A percentile compares a stretch with the other conserved stretches of the same genome.
phyloP scores from a whole-genome alignment of 2,113 vertebrate genomes.

The Orycteropus afer region DNA sequence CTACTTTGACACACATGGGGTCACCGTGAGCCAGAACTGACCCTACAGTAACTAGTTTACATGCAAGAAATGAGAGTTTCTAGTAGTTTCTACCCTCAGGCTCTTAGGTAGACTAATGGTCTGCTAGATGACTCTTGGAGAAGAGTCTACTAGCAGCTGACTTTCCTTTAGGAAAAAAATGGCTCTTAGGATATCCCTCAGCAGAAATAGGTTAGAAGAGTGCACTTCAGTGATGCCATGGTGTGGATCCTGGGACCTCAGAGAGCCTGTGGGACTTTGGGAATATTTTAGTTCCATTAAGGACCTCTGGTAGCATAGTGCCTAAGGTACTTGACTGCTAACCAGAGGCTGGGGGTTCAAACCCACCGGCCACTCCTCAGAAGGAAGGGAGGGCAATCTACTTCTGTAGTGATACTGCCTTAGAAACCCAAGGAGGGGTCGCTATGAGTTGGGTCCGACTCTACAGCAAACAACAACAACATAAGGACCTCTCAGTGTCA shows the following conservation, averaged over 20 bases:
- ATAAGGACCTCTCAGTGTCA: not conserved
- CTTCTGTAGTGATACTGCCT: no score
- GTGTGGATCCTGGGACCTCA: not conserved
- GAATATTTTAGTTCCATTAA: not conserved
- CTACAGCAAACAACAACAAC: no score
- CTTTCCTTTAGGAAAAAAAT: not conserved
- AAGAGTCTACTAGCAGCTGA: not conserved
- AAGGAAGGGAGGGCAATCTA: no score
- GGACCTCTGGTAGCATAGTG: no score
- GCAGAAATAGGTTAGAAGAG: not conserved
- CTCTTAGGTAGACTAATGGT: not conserved
- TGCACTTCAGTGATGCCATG: not conserved
- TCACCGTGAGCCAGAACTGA: not conserved
- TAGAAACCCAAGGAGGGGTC: no score
- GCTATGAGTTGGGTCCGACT: no score
- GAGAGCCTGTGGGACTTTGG: not conserved
- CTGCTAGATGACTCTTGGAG: not conserved
- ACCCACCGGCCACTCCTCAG: no score
- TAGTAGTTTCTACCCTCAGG: not conserved
- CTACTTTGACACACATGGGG: not conserved
- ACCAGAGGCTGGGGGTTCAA: no score
- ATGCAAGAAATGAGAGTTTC: not conserved
- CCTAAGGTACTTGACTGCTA: no score
- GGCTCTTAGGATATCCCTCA: not conserved
- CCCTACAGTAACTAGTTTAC: not conserved